Evolutionary conservation across 2,113 vertebrate species (phyloP).

Genomic region (Thymallus thymallus): DNA sequence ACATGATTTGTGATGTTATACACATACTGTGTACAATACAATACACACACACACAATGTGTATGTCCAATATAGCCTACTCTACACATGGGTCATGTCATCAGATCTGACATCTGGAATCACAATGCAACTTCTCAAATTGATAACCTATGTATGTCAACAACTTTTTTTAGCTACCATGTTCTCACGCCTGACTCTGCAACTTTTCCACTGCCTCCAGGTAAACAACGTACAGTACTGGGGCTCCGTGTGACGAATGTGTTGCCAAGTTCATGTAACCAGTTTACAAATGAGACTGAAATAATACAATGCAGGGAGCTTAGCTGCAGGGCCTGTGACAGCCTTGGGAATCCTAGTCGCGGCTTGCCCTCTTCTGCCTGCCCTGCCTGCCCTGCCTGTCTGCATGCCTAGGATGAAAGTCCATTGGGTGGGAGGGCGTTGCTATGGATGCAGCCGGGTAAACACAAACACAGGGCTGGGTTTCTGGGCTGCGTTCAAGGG

Average conservation of each 20-base stretch:
- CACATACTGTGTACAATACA: too few species aligned
- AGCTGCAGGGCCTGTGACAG: slow-evolving; percentile 19
- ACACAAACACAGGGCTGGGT: slow-evolving; percentile 60
- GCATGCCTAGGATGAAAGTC: slow-evolving; percentile 48
- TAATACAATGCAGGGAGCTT: slow-evolving; percentile 19
- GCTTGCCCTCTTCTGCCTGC: slow-evolving; percentile 29
- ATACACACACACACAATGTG: too few species aligned
- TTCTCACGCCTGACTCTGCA: too few species aligned
- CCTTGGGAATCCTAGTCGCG: slow-evolving; percentile 1
- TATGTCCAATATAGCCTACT: too few species aligned
- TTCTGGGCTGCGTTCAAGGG: slow-evolving; percentile 8
- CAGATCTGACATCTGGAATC: too few species aligned
- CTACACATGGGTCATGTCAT: too few species aligned
- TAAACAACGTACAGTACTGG: too few species aligned
- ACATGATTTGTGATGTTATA: too few species aligned
- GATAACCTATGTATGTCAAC: too few species aligned
- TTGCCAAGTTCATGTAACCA: neutral
- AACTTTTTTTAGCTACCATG: too few species aligned
- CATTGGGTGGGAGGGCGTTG: slow-evolving; percentile 39
- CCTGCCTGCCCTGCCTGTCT: slow-evolving; percentile 17
- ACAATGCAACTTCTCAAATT: too few species aligned
- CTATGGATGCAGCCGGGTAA: slow-evolving; percentile 53
- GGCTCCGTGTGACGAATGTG: slow-evolving; percentile 1
- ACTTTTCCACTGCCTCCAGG: too few species aligned
- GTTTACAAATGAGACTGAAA: slow-evolving; percentile 31